Percentiles rank a stretch among this genome's conserved stretches.
Evolutionary conservation across 2,888 invertebrate genomes (phyloP).

Genomic region (Melipona bicolor): DNA sequence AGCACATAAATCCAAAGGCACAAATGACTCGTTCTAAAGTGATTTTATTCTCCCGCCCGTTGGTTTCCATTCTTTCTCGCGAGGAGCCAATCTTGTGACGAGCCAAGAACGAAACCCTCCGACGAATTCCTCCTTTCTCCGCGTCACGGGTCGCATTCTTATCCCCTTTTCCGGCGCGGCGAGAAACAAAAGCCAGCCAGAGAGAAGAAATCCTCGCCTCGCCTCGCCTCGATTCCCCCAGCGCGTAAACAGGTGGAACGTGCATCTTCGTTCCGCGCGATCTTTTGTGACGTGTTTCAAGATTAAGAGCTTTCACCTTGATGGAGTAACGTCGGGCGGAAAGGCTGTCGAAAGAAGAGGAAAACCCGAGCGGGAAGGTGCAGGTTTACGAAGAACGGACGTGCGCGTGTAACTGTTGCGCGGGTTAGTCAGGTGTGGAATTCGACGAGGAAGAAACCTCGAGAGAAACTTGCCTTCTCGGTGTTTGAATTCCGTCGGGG

Average conservation of each 20-base stretch:
- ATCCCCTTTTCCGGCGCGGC: slow-evolving; percentile 1
- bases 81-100: slow-evolving; percentile 47
- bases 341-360: slow-evolving; percentile 15
- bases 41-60: slow-evolving; percentile 37
- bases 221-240: slow-evolving; percentile 26
- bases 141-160: slow-evolving; percentile 14
- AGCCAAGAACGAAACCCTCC: slow-evolving; percentile 32
- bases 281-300: slow-evolving; percentile 59
- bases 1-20: slow-evolving; percentile 46
- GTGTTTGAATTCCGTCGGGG: slow-evolving; percentile 12
- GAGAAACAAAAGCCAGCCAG: slow-evolving; percentile 46
- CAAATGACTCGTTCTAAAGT: slow-evolving; percentile 53
- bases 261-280: slow-evolving; percentile 15
- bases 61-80: slow-evolving; percentile 30
- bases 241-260: slow-evolving; percentile 48
- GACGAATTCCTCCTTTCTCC: slow-evolving; percentile 38
- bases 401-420: neutral
- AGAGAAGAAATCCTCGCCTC: neutral
- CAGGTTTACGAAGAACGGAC: slow-evolving; percentile 25
- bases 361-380: neutral
- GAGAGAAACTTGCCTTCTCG: slow-evolving; percentile 20
- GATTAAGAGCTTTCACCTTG: slow-evolving; percentile 70
- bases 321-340: slow-evolving; percentile 32
- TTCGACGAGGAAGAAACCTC: slow-evolving; percentile 14
- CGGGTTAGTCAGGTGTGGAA: neutral